Percentiles rank a stretch among this genome's conserved stretches.
phyloP scores from a whole-genome alignment of 2,113 vertebrate species.

The Girardinichthys multiradiatus region DNA sequence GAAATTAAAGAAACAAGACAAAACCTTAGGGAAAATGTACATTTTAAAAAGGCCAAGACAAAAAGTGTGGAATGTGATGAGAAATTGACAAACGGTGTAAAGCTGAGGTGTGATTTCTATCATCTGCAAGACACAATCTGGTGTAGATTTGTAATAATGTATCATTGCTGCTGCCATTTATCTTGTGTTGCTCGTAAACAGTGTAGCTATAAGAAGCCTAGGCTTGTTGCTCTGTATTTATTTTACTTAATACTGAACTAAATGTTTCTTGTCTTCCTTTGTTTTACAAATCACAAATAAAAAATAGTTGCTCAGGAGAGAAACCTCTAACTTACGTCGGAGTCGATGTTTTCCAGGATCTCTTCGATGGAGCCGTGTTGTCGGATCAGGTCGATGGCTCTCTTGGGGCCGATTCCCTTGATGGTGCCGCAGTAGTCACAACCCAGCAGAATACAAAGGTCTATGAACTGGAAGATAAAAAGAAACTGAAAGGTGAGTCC shows the following conservation, averaged over 20 bases:
- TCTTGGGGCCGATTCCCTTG: conserved; percentile 94
- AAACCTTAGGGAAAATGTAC: no score
- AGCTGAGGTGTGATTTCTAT: no score
- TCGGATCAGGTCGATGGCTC: conserved; percentile 92
- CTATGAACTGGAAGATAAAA: conserved; percentile 84
- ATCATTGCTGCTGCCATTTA: no score
- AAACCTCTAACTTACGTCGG: conserved; percentile 63
- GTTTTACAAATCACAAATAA: not conserved
- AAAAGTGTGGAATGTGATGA: no score
- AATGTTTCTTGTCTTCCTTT: not conserved
- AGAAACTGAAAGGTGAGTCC: not conserved
- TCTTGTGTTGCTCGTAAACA: not conserved
- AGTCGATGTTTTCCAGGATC: conserved; percentile 90
- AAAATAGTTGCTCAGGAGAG: not conserved
- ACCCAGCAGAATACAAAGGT: conserved; percentile 95
- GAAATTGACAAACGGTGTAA: no score
- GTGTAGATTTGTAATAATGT: no score
- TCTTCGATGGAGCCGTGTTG: conserved; percentile 93
- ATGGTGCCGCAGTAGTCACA: conserved; percentile 98
- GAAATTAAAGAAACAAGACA: no score
- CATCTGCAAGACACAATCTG: not conserved
- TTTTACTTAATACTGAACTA: not conserved
- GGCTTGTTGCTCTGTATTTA: not conserved
- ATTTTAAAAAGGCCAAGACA: no score
- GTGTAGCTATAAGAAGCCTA: not conserved